Percentiles rank a stretch among this genome's conserved stretches.
Evolutionary conservation across 2,888 invertebrate genomes (phyloP).

Genomic region (Dicyrtoma fusca): DNA sequence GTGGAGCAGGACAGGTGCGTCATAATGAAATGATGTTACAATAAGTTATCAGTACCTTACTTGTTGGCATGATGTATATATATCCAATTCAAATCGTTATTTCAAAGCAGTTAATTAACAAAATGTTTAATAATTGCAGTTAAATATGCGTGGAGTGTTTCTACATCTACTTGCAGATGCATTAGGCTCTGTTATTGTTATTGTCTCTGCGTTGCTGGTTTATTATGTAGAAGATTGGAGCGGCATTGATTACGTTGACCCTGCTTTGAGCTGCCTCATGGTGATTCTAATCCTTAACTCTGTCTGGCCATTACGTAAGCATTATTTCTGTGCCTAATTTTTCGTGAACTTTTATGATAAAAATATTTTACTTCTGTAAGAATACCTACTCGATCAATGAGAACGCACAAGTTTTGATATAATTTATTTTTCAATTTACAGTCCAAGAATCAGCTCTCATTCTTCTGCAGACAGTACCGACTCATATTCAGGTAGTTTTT

Average conservation of each 20-base stretch:
- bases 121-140: conserved; percentile 63
- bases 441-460: conserved; percentile 93
- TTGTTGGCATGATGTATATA: too few species aligned
- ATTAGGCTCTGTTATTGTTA: conserved; percentile 89
- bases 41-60: neutral
- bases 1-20: conserved; percentile 47
- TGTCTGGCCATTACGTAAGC: conserved; percentile 78
- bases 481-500: conserved; percentile 82
- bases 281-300: conserved; percentile 84
- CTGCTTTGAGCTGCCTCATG: conserved; percentile 85
- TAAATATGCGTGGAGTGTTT: conserved; percentile 99
- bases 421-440: conserved; percentile 48
- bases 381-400: too few species aligned
- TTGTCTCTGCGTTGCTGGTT: conserved; percentile 76
- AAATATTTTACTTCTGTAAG: too few species aligned
- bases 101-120: too few species aligned
- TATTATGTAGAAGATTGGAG: conserved; percentile 70
- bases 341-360: neutral
- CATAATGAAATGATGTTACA: too few species aligned
- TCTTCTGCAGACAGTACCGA: conserved; percentile 96
- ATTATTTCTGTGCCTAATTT: neutral
- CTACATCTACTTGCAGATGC: conserved; percentile 97
- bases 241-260: conserved; percentile 82
- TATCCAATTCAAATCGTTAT: too few species aligned
- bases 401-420: too few species aligned